A percentile compares a stretch with the other conserved stretches of the same genome.
These are phyloP conservation scores for Marmota flaviventris DNA, from an alignment of 2,113 vertebrate species.

Conservation along the genomic window DNA sequence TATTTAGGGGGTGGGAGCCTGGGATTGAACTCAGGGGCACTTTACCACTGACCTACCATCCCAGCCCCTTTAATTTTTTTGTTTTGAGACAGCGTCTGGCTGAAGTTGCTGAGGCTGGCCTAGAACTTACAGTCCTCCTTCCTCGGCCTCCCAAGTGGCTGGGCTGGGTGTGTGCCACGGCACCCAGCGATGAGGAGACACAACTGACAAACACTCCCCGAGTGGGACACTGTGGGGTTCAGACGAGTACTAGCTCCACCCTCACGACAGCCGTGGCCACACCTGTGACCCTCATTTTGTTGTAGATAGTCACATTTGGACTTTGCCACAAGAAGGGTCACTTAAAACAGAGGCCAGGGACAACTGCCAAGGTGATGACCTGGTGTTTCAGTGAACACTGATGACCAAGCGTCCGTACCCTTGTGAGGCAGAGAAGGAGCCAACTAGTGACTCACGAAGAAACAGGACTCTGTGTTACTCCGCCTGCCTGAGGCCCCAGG, in stretches of 20 bases:
- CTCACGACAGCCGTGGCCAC: not conserved
- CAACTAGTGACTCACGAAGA: not conserved
- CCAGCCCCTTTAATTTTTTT: too few species aligned
- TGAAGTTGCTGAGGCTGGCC: too few species aligned
- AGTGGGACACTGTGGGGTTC: not conserved
- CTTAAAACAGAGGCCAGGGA: not conserved
- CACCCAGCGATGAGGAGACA: too few species aligned
- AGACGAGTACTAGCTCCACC: not conserved
- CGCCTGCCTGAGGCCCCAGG: not conserved
- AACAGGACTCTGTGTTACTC: not conserved
- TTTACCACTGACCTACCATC: too few species aligned
- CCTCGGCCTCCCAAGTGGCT: too few species aligned
- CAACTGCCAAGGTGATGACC: rapidly evolving
- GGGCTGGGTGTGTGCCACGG: too few species aligned
- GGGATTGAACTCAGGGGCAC: too few species aligned
- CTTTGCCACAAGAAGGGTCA: not conserved
- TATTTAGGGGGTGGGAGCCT: not conserved
- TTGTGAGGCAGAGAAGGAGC: not conserved
- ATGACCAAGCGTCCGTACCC: not conserved
- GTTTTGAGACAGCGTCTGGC: too few species aligned
- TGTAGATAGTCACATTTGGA: not conserved
- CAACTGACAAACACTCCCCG: not conserved
- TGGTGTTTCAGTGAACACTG: not conserved
- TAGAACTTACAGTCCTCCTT: too few species aligned
- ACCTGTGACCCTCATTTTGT: not conserved